Evolutionary conservation across 2,888 invertebrate species (phyloP), one percentile per base, ranked within the genome.

Genomic region (Notodonta dromedarius): DNA sequence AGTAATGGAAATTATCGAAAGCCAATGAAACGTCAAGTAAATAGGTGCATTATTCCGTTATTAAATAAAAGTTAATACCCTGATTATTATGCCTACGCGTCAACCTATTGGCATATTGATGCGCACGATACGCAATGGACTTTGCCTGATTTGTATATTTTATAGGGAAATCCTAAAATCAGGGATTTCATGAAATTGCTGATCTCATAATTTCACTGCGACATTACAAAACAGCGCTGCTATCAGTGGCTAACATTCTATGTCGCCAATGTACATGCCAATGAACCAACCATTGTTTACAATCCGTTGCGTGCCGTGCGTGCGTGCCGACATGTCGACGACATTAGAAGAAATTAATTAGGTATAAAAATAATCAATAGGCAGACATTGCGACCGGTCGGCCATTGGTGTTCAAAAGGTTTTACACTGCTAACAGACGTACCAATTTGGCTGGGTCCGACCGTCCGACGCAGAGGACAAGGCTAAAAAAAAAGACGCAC

Each of bases 31-130:
- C 35, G 7, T 2, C 4, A 35, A 35, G 35, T 24, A 24, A 24
- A 24, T 46, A n/a, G 13, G 46, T 13, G 13, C n/a, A n/a, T 46
- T 46, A 46, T 46, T 65, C 59, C 56, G 64, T 63, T 58, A 64
- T 61, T 63, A 65, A 67, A 73, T 70, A 70, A 69, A 71, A 73
- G 70, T 64, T 68, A 72, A 79, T 82, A 82, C 82, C 83, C 82
- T 82, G 82, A 82, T 76, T 69, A 66, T 71, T 74, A 66, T 59
- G 65, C 24, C n/a, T 42, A n/a, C 46, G 46, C 46, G 7, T 46
- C n/a, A n/a, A n/a, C 0, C 13, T 11, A 12, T 42, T 35, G n/a
- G 13, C 13, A 0, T 5, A n/a, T 11, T 2, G 2, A 46, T n/a
- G n/a, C 46, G 46, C 46, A n/a, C n/a, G 46, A 5, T 13, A 46